phyloP scores from a whole-genome alignment of 2,888 invertebrate species.

The Cephonodes hylas region DNA sequence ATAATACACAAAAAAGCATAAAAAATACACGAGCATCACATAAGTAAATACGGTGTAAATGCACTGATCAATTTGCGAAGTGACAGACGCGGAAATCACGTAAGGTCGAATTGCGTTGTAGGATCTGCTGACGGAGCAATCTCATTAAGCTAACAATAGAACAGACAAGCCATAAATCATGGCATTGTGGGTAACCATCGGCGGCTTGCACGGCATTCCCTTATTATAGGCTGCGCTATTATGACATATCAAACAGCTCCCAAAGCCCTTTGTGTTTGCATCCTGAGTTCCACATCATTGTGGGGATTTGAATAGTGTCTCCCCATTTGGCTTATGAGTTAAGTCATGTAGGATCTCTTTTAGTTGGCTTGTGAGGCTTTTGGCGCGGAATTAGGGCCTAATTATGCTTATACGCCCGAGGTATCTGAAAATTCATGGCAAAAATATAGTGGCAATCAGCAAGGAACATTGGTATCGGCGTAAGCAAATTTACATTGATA shows the following conservation, averaged over 20 bases:
- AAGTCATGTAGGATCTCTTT: too few relatives aligned
- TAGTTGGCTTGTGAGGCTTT: too few relatives aligned
- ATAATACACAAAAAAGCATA: too few relatives aligned
- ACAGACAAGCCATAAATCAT: constrained; percentile 64
- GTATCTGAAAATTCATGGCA: too few relatives aligned
- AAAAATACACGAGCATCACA: too few relatives aligned
- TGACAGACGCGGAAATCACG: constrained; percentile 31
- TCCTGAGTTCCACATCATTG: constrained; percentile 1
- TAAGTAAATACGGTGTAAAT: too few relatives aligned
- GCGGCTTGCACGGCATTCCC: constrained; percentile 45
- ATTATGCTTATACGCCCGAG: too few relatives aligned
- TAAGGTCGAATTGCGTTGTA: constrained; percentile 33
- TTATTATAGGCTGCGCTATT: constrained; percentile 45
- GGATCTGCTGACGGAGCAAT: constrained; percentile 60
- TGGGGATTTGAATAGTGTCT: background rate
- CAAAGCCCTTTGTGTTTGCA: constrained; percentile 21
- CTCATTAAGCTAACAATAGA: constrained; percentile 69
- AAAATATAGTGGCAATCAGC: too few relatives aligned
- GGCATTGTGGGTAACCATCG: constrained; percentile 57
- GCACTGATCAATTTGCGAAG: too few relatives aligned
- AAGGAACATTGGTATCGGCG: too few relatives aligned
- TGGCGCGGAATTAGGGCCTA: too few relatives aligned
- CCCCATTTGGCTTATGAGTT: background rate
- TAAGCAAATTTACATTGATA: too few relatives aligned
- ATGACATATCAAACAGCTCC: constrained; percentile 44